Evolutionary conservation across 1,140 invertebrate genomes (phyloP).

Genomic region (Bombus turneri): DNA sequence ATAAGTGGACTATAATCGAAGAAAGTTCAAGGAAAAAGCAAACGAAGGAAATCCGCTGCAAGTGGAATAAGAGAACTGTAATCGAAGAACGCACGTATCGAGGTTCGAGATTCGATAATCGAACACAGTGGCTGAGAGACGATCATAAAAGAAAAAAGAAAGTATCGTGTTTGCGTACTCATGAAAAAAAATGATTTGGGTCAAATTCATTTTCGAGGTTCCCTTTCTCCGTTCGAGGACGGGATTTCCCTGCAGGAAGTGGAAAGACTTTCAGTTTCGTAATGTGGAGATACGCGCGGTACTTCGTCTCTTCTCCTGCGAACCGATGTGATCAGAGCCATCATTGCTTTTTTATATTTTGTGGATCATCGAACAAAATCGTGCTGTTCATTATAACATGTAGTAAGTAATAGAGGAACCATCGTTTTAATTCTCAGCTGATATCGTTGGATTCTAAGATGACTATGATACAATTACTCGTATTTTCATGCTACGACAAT

Average conservation of each 20-base stretch:
- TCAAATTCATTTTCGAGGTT: slow-evolving; percentile 50
- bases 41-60: too few species aligned
- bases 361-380: neutral
- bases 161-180: neutral
- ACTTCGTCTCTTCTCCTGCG: neutral
- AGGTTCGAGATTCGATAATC: neutral
- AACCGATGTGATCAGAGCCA: neutral
- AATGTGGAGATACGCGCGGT: slow-evolving; percentile 18
- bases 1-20: too few species aligned
- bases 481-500: too few species aligned
- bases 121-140: neutral
- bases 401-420: neutral
- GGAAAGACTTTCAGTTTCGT: slow-evolving; percentile 44
- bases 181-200: slow-evolving; percentile 40
- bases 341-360: neutral
- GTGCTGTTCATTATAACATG: too few species aligned
- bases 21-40: too few species aligned
- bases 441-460: neutral
- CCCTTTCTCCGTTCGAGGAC: slow-evolving; percentile 43
- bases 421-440: neutral
- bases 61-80: too few species aligned
- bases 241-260: slow-evolving; percentile 46
- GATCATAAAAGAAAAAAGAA: slow-evolving; percentile 2
- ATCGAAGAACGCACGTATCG: too few species aligned
- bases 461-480: too few species aligned